Conservation (phyloP, 2,113 vertebrate genomes). For the Trochalopteron elliotii region DNA sequence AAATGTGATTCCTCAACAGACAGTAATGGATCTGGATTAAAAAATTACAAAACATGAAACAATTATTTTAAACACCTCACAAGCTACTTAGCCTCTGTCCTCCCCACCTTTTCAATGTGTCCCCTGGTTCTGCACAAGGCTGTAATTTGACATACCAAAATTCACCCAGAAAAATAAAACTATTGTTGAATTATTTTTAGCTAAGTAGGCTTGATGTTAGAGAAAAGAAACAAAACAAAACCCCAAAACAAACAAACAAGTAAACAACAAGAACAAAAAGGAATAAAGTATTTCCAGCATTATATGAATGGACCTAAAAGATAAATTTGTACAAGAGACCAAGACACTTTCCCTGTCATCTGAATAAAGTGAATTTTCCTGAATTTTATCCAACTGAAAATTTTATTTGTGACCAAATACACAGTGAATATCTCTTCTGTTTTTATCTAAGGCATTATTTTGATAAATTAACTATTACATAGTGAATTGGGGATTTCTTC, state of each 20-base stretch:
- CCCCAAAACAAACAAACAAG: too few relatives aligned
- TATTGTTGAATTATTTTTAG: neutral
- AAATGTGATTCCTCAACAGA: neutral
- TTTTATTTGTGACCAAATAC: neutral
- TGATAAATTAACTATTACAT: neutral
- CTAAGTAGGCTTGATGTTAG: neutral
- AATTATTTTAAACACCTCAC: neutral
- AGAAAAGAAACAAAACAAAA: neutral
- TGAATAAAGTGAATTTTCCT: neutral
- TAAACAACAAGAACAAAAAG: neutral
- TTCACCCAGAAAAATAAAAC: neutral
- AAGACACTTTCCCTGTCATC: neutral
- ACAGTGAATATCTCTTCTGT: neutral
- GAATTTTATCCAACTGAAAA: neutral
- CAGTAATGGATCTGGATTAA: neutral
- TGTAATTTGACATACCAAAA: neutral
- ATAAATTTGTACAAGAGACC: neutral
- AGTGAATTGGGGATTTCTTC: neutral
- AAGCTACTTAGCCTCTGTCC: neutral
- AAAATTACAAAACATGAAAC: neutral
- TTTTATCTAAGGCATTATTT: neutral
- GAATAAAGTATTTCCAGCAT: neutral
- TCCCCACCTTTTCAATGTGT: neutral
- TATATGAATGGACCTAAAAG: neutral
- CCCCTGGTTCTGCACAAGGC: neutral